Base-by-base conservation (phyloP, 2,888 invertebrate species). In the Rhagonycha fulva region DNA sequence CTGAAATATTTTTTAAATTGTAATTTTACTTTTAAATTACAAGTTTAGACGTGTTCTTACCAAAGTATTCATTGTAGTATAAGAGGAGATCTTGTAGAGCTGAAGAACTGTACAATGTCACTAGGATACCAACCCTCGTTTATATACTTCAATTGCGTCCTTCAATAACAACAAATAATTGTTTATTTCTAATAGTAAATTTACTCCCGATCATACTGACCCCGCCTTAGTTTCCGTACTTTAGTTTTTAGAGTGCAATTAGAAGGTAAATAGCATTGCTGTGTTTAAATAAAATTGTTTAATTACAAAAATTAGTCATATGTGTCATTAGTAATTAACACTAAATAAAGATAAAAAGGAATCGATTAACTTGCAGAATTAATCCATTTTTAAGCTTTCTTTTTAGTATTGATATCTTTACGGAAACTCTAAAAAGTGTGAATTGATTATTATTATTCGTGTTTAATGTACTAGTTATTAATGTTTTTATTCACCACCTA, bases 131-230 rank as follows among this genome's bases (percentile, higher is more conserved):
- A 62, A 61, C 72, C 61, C 72, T 70, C 26, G 72, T 69, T 61
- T 76, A 62, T 76, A 76, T 76, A 76, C 70, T 73, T 28, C 19
- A 67, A 67, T 30, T 30, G 23, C 47, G 76, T 70, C 76, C 76
- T 76, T 76, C 76, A 62, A 32, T 9, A 14, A 19, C 26, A 61
- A 70, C 60, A 72, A 72, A 76, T 72, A 70, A 76, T 70, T 72
- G 72, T 68, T 32, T 66, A 72, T 76, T 76, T 76, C 66, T 76
- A 76, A 76, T 73, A 73, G 67, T 66, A 62, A 61, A 67, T 23
- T 60, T 66, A 71, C 60, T 63, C 67, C 68, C 30, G 72, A 62
- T 62, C 76, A 76, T 62, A 24, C 68, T 72, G 76, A 73, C 76
- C 68, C 76, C 76, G 67, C 76, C 76, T 61, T 70, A 72, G 63